Base-by-base conservation (phyloP, 2,797 vertebrate genomes). In the Halcyon smyrnensis region DNA sequence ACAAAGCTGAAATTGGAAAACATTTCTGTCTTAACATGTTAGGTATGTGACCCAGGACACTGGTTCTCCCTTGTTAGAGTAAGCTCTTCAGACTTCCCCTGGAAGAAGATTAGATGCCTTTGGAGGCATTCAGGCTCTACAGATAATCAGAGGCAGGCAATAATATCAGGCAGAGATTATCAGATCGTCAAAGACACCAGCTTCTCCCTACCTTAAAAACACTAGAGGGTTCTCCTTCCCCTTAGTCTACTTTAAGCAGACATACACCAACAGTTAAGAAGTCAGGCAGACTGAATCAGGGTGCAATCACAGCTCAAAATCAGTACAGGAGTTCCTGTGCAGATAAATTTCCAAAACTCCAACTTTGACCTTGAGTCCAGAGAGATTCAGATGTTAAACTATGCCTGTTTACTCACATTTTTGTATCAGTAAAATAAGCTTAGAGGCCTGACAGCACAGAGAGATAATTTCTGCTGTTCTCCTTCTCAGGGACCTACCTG, bases 91-190 rank as follows among this genome's bases (percentile, higher is more conserved):
- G 67, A 41, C 12, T 76, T 65, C 32, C 18, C 9, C 32, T 77
- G 69, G 54, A 76, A 76, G 65, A 82, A 74, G 59, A 81, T 68
- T 41, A 87, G 43, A 84, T 59, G 60, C 34, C 39, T 85, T 69
- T 89, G 68, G 75, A 93, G 39, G 46, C 30, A 83, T 30, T 51
- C 27, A 68, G 65, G n/a, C 13, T 86, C 69, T 64, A 70, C 21
- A 70, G 85, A 91, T 56, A 73, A 87, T 30, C n/a, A 77, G 24
- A 95, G 45, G 51, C 10, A 34, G 36, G 32, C 67, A 93, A 77
- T 27, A 39, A 25, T 50, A 70, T 83, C 43, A 77, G 36, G 34
- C 79, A 87, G 27, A 27, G 34, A 41, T 80, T 60, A 75, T 30
- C 32, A 77, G 24, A 13, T 77, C 51, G 77, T 93, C 73, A 85